Evolutionary conservation across 2,888 invertebrate species (phyloP).

Genomic region (Scaptomyza caliginosa): DNA sequence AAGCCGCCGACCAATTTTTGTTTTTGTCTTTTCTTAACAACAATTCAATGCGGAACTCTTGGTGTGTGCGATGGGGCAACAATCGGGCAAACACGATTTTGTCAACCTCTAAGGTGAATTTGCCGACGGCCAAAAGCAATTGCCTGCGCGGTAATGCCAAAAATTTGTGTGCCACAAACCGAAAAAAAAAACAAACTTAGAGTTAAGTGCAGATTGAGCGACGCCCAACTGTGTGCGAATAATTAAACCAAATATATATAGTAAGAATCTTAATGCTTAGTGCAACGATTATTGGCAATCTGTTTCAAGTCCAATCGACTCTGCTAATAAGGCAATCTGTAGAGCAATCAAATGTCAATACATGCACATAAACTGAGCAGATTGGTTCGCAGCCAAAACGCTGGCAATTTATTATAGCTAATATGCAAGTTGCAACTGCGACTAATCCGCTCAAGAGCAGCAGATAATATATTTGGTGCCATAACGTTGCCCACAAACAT

Average conservation of each 20-base stretch:
- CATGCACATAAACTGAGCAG: slow-evolving; percentile 59
- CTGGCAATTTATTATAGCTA: slow-evolving; percentile 69
- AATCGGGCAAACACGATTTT: slow-evolving; percentile 68
- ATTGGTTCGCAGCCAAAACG: slow-evolving; percentile 52
- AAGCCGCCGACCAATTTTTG: slow-evolving; percentile 58
- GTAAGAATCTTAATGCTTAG: slow-evolving; percentile 9
- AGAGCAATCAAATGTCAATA: slow-evolving; percentile 75
- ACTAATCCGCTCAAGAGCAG: slow-evolving; percentile 57
- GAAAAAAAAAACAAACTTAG: slow-evolving; percentile 16
- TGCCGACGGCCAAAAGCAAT: slow-evolving; percentile 38
- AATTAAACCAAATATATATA: background rate
- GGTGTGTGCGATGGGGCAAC: slow-evolving; percentile 1
- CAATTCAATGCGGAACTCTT: slow-evolving; percentile 73
- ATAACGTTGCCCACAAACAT: slow-evolving; percentile 68
- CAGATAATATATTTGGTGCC: slow-evolving; percentile 74
- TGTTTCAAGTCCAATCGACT: background rate
- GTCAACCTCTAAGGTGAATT: slow-evolving; percentile 70
- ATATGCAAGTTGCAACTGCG: slow-evolving; percentile 55
- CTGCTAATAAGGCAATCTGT: slow-evolving; percentile 70
- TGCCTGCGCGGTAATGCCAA: slow-evolving; percentile 61
- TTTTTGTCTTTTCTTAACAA: background rate
- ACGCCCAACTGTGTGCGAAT: slow-evolving; percentile 54
- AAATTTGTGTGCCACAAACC: slow-evolving; percentile 71
- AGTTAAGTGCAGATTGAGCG: slow-evolving; percentile 36
- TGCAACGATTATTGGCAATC: slow-evolving; percentile 35